Percentiles rank a stretch among this genome's conserved stretches.
phyloP scores from a whole-genome alignment of 2,888 invertebrate genomes.

The Schizotus pectinicornis region DNA sequence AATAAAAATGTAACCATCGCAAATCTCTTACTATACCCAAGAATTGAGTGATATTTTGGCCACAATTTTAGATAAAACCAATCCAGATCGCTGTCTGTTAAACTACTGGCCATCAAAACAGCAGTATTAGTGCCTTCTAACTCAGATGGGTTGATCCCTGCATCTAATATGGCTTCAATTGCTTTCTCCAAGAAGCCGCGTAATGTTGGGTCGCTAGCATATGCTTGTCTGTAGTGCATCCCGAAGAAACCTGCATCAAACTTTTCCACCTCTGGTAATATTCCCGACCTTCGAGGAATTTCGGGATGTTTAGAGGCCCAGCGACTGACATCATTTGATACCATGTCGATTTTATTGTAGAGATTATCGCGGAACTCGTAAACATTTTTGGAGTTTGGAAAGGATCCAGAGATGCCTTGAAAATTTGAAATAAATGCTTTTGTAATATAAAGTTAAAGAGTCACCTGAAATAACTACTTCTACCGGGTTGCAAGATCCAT shows the following conservation, averaged over 20 bases:
- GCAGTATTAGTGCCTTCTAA: constrained; percentile 77
- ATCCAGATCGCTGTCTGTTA: constrained; percentile 77
- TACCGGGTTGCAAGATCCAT: too few species aligned
- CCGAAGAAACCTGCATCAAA: constrained; percentile 65
- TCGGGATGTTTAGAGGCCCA: constrained; percentile 73
- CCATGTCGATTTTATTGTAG: constrained; percentile 80
- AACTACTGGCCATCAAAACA: constrained; percentile 80
- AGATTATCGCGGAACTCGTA: constrained; percentile 73
- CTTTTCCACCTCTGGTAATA: constrained; percentile 59
- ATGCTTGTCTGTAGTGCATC: constrained; percentile 71
- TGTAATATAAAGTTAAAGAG: too few species aligned
- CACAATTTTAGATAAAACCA: constrained; percentile 34
- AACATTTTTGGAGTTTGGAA: constrained; percentile 79
- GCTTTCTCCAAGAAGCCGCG: constrained; percentile 66
- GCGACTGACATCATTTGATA: constrained; percentile 78
- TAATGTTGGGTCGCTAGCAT: constrained; percentile 64
- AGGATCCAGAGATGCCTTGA: constrained; percentile 67
- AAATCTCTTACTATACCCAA: too few species aligned
- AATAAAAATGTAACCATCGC: background rate
- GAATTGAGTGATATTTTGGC: background rate
- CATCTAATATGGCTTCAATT: constrained; percentile 67
- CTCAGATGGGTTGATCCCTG: constrained; percentile 71
- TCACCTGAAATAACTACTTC: constrained; percentile 70
- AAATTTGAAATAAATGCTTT: background rate
- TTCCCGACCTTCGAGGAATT: constrained; percentile 70